Evolutionary conservation across 2,888 invertebrate species (phyloP).

Genomic region (Volucella zonaria): DNA sequence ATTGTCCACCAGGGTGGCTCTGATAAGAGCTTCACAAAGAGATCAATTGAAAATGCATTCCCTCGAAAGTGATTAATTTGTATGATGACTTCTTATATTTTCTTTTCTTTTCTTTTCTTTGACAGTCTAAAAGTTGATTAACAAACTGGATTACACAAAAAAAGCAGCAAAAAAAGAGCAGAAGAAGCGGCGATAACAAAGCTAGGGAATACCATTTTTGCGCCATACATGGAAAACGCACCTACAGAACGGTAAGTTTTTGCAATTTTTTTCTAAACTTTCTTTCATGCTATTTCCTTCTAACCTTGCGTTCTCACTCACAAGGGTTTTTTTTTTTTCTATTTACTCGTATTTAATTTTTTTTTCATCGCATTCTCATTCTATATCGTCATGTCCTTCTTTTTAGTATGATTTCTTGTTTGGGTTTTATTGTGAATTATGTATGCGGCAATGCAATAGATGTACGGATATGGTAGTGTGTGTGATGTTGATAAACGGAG

Average conservation of each 20-base stretch:
- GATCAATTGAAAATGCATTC: slow-evolving; percentile 10
- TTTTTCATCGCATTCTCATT: slow-evolving; percentile 40
- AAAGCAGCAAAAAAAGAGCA: slow-evolving; percentile 12
- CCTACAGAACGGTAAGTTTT: slow-evolving; percentile 68
- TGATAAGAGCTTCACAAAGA: slow-evolving; percentile 50
- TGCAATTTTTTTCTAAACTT: neutral
- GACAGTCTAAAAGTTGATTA: slow-evolving; percentile 58
- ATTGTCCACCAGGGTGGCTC: neutral
- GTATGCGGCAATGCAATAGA: neutral
- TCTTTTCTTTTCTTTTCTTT: slow-evolving; percentile 26
- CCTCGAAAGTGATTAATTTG: slow-evolving; percentile 20
- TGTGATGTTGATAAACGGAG: neutral
- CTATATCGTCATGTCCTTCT: slow-evolving; percentile 30
- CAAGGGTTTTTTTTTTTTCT: slow-evolving; percentile 11
- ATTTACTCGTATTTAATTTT: slow-evolving; percentile 15
- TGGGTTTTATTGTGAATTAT: neutral
- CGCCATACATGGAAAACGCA: slow-evolving; percentile 70
- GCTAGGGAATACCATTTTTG: slow-evolving; percentile 50
- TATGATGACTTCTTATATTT: neutral
- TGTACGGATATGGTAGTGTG: neutral
- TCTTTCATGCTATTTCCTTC: slow-evolving; percentile 12
- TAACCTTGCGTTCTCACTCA: slow-evolving; percentile 28
- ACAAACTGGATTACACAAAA: slow-evolving; percentile 55
- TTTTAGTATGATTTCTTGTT: slow-evolving; percentile 6
- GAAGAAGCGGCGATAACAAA: slow-evolving; percentile 34